These are phyloP conservation scores for Probaryconus sp. DNA, from an alignment of 1,140 invertebrate genomes.

Conservation along the genomic window DNA sequence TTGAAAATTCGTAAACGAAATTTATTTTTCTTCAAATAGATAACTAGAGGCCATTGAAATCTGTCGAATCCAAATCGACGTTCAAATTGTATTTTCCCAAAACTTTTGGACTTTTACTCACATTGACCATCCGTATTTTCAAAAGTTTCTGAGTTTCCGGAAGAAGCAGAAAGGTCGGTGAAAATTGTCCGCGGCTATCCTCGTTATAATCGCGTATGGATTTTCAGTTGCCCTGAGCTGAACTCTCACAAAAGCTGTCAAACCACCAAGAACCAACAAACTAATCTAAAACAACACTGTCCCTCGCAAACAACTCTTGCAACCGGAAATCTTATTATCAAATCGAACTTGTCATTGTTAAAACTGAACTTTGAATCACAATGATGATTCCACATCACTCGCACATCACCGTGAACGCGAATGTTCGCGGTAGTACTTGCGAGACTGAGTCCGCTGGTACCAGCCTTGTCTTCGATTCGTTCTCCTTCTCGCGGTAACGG, in stretches of 20 bases:
- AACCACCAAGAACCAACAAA: not conserved
- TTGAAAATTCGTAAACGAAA: too few relatives aligned
- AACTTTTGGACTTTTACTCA: constrained; percentile 42
- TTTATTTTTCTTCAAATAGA: too few relatives aligned
- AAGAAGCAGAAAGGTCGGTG: constrained; percentile 35
- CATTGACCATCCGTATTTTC: constrained; percentile 55
- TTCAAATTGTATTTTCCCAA: too few relatives aligned
- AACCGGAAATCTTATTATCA: constrained; percentile 13
- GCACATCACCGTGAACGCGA: constrained; percentile 36
- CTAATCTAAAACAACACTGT: constrained; percentile 23
- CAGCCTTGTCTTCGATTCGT: constrained; percentile 33
- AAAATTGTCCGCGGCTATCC: constrained; percentile 18
- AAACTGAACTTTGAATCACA: constrained; percentile 21
- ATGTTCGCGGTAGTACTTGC: constrained; percentile 32
- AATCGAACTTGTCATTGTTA: constrained; percentile 14
- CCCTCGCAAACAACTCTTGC: constrained; percentile 16
- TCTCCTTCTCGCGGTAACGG: constrained; percentile 55
- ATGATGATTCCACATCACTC: constrained; percentile 53
- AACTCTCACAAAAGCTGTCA: constrained; percentile 31
- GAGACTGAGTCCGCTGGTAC: constrained; percentile 32
- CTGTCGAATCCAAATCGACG: too few relatives aligned
- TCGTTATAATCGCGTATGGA: constrained; percentile 8
- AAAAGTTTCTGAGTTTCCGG: constrained; percentile 13
- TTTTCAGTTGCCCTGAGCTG: not conserved
- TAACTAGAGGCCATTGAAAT: too few relatives aligned